phyloP scores from a whole-genome alignment of 2,113 vertebrate genomes.

The Otocyon megalotis region DNA sequence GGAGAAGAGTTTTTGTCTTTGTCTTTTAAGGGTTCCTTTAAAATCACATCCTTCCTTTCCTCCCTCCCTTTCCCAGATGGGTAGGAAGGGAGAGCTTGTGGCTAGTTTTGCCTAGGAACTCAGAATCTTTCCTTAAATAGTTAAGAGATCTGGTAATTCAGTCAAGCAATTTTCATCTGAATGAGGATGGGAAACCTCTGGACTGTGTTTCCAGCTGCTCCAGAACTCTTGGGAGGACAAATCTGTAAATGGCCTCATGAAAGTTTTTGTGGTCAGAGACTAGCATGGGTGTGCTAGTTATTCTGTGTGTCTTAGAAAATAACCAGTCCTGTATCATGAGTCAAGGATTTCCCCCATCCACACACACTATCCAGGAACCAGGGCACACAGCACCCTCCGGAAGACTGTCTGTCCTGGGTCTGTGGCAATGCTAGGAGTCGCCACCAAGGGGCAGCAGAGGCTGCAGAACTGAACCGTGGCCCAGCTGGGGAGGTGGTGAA shows the following conservation, averaged over 20 bases:
- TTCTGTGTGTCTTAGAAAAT: neutral
- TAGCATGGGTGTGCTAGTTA: neutral
- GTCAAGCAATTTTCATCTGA: conserved; percentile 29
- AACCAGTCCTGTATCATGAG: neutral
- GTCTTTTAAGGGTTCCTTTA: neutral
- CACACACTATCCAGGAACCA: too few relatives aligned
- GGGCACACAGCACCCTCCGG: too few relatives aligned
- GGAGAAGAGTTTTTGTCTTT: neutral
- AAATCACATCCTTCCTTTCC: neutral
- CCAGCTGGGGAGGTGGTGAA: neutral
- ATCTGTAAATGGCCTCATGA: neutral
- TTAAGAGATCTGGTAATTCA: neutral
- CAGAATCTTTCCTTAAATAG: neutral
- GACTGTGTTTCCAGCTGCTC: neutral
- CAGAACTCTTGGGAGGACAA: neutral
- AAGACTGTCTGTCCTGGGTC: neutral
- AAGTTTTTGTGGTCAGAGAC: neutral
- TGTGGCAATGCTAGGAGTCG: neutral
- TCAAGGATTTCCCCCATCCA: neutral
- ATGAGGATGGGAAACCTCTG: neutral
- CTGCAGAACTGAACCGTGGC: neutral
- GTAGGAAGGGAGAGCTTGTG: neutral
- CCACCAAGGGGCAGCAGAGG: conserved; percentile 64
- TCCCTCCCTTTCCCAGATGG: neutral
- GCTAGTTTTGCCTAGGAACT: neutral